These are phyloP conservation scores for Lepidochrysops patricia DNA, from an alignment of 2,888 invertebrate genomes.

Conservation along the genomic window DNA sequence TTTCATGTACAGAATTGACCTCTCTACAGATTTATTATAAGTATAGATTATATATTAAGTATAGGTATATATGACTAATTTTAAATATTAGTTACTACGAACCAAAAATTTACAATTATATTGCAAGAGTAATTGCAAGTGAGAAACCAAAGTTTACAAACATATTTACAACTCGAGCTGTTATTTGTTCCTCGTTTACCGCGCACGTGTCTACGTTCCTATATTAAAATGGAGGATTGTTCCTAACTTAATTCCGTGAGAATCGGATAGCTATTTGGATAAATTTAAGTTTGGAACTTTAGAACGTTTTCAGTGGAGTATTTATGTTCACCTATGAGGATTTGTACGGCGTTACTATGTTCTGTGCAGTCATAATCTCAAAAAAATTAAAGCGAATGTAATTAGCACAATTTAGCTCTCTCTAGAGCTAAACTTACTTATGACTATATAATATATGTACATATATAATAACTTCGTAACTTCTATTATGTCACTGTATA, in stretches of 20 bases:
- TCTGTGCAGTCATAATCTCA: neutral
- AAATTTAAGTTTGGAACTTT: slow-evolving; percentile 4
- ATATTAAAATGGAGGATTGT: slow-evolving; percentile 10
- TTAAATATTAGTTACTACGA: no score
- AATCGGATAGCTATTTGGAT: slow-evolving; percentile 2
- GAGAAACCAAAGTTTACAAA: slow-evolving; percentile 63
- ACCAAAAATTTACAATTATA: slow-evolving; percentile 38
- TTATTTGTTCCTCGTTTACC: slow-evolving; percentile 70
- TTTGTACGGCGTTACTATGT: neutral
- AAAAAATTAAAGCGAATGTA: no score
- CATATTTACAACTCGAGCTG: slow-evolving; percentile 65
- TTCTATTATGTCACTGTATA: no score
- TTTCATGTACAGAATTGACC: no score
- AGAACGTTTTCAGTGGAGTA: neutral
- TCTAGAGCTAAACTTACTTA: no score
- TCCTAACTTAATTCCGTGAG: slow-evolving; percentile 5
- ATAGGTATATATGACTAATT: no score
- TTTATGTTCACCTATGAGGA: neutral
- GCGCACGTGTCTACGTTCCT: slow-evolving; percentile 26
- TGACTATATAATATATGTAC: no score
- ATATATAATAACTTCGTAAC: no score
- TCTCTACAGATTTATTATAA: neutral
- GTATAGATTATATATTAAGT: no score
- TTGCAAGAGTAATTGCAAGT: slow-evolving; percentile 55
- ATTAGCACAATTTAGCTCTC: no score